Evolutionary conservation across 2,797 vertebrate species (phyloP), one percentile per base, ranked within the genome.

Genomic region (Denticeps clupeoides): DNA sequence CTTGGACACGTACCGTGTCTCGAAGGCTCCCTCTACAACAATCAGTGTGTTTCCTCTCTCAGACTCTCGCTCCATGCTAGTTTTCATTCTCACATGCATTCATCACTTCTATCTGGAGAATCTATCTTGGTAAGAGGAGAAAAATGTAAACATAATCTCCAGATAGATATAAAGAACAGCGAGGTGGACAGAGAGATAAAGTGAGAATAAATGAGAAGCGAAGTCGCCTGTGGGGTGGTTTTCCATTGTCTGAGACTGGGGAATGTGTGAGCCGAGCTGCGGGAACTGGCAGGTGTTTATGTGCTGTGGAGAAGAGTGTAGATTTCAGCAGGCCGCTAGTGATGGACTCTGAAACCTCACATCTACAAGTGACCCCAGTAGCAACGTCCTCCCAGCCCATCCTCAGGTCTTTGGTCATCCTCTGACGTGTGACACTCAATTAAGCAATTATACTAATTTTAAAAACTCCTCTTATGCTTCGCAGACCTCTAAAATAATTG

Each of bases 211-310:
- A 35, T 19, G 8, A 22, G 25, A 28, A 24, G 9, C 8, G 26
- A 13, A 51, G 29, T 51, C 27, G 19, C 7, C 18, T n/a, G 12
- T 22, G 11, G 11, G 18, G 45, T 43, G 19, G 18, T 19, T 40
- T 24, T 35, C 47, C 33, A 12, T 44, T 50, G 54, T 56, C 15
- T 57, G 37, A 43, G 19, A n/a, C 40, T 24, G 8, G 3, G 29
- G 55, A 58, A 52, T 46, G 56, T 49, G 33, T 42, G 29, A 37
- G 28, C 5, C 7, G 19, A 45, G 15, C 24, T 6, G 13, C 2
- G 5, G n/a, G 38, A 26, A 29, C 19, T 56, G 42, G 61, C 54
- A 56, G 46, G 47, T 52, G 41, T 62, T 51, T 62, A 58, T 23
- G 55, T 18, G 55, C 27, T 43, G 18, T 23, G 33, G 6, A 41